Conservation (phyloP, 2,888 invertebrate genomes). For the Pogonocherus hispidulus region DNA sequence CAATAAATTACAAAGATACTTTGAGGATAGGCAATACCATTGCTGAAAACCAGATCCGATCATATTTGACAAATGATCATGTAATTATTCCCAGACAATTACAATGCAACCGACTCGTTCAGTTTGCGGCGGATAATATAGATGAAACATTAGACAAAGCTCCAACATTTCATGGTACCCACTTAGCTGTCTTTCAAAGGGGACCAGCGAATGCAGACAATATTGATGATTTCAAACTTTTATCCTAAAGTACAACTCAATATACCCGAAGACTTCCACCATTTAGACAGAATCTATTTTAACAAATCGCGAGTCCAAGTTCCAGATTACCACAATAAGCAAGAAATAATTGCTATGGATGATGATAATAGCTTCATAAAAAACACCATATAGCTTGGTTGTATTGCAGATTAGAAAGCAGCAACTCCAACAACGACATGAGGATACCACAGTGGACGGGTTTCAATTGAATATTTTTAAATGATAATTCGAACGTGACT, state of each 20-base stretch:
- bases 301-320: slow-evolving; percentile 12
- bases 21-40: slow-evolving; percentile 35
- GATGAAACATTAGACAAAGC: slow-evolving; percentile 46
- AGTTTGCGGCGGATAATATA: slow-evolving; percentile 47
- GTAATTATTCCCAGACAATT: slow-evolving; percentile 36
- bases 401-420: not conserved
- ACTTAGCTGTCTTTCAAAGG: slow-evolving; percentile 40
- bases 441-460: slow-evolving; percentile 35
- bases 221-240: slow-evolving; percentile 12
- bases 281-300: slow-evolving; percentile 14
- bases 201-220: not conserved
- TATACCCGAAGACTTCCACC: slow-evolving; percentile 22
- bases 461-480: slow-evolving; percentile 22
- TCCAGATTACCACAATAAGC: not conserved
- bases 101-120: slow-evolving; percentile 34
- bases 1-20: slow-evolving; percentile 36
- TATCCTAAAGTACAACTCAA: not conserved
- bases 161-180: slow-evolving; percentile 46
- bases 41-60: slow-evolving; percentile 43
- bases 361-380: not conserved
- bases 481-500: slow-evolving; percentile 9
- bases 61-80: slow-evolving; percentile 29
- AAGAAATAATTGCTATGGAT: not conserved
- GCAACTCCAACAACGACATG: not conserved
- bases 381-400: not conserved